Base-by-base conservation (phyloP, 2,113 vertebrate species). In the Paralichthys olivaceus region DNA sequence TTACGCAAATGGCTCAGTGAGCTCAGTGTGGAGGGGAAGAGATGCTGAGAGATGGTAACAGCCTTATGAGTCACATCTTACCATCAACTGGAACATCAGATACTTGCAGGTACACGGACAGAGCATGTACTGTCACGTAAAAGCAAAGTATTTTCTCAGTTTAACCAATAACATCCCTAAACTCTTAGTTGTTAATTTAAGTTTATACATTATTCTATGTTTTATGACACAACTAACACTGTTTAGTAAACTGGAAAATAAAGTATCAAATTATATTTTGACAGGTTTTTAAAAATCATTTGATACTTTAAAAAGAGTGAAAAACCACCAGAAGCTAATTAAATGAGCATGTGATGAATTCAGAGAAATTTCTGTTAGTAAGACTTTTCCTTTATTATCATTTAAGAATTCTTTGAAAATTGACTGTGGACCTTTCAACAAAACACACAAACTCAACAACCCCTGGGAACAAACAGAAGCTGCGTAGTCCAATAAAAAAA, bases 1-100 rank as follows among this genome's bases (percentile, higher is more conserved):
- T 85, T 69, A 69, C 13, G 28, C 72, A 76, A 79, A 85, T 25
- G 40, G 37, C 59, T 54, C 25, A n/a, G 19, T 60, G 11, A 73
- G 19, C 57, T 70, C 23, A 63, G 25, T 1, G 17, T 28, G 22
- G 40, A 65, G 69, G 45, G 53, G 64, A 66, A 43, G 53, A 65
- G 74, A 43, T 28, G 25, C 73, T 62, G 73, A 72, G 22, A 3
- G 1, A 14, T 5, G 12, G 19, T 28, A 25, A 70, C 71, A 63
- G 67, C 51, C 55, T 32, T 12, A 26, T 76, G 77, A 86, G 15
- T 81, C 81, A 87, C 11, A 1, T 19, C 60, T 63, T 5, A 51
- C 5, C 56, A 56, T n/a, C 59, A 54, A 57, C n/a, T 51, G 64
- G 61, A 86, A 78, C 70, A 77, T 47, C 51, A 49, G 51, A 11